phyloP scores from a whole-genome alignment of 2,797 vertebrate genomes.

The Pelobates cultripes region DNA sequence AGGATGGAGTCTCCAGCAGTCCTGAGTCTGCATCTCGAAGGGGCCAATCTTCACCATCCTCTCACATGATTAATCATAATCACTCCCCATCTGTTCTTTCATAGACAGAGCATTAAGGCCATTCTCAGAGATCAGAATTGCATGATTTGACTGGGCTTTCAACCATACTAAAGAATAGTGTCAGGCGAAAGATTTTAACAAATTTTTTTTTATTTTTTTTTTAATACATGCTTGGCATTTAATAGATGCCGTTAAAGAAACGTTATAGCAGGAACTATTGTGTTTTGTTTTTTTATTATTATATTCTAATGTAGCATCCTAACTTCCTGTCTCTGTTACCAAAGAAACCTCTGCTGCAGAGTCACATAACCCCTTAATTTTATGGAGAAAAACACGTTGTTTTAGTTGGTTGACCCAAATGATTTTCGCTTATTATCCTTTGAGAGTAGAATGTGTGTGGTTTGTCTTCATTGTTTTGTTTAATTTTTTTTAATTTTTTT shows the following conservation, averaged over 20 bases:
- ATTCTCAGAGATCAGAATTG: constrained; percentile 44
- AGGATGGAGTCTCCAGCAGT: constrained; percentile 78
- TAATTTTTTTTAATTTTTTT: too few species aligned
- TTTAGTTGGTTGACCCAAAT: constrained; percentile 69
- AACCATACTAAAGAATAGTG: constrained; percentile 73
- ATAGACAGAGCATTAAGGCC: constrained; percentile 71
- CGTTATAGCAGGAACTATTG: constrained; percentile 70
- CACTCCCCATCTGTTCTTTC: constrained; percentile 96
- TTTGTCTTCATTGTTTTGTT: constrained; percentile 63
- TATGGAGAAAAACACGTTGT: constrained; percentile 67
- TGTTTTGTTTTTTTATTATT: constrained; percentile 41
- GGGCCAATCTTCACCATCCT: constrained; percentile 90
- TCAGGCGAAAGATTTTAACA: constrained; percentile 62
- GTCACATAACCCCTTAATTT: constrained; percentile 58
- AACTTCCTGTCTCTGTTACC: constrained; percentile 87
- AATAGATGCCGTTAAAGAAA: constrained; percentile 72
- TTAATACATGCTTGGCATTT: constrained; percentile 76
- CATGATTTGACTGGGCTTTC: constrained; percentile 80
- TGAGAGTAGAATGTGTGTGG: constrained; percentile 63
- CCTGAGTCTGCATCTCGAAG: constrained; percentile 84
- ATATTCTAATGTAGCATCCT: constrained; percentile 69
- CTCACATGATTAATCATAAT: constrained; percentile 92
- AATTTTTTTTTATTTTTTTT: constrained; percentile 53
- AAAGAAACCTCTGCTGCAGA: constrained; percentile 88
- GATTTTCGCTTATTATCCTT: constrained; percentile 64